These are phyloP conservation scores for Limnephilus auricula DNA, from an alignment of 2,888 invertebrate species.

Conservation along the genomic window DNA sequence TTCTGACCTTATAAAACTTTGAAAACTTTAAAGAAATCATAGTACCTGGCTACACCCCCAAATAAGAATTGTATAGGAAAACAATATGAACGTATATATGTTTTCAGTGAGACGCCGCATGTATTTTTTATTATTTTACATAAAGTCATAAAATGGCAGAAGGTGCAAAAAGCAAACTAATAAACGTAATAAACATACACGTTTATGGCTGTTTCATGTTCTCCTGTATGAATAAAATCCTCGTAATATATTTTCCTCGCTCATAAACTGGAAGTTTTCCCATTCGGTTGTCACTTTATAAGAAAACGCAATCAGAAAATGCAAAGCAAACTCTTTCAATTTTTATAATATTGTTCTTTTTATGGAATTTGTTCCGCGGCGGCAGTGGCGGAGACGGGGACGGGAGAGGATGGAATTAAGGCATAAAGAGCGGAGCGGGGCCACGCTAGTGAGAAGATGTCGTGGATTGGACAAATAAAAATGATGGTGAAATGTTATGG, in stretches of 20 bases:
- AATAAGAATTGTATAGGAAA: background rate
- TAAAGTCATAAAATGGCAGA: slow-evolving; percentile 19
- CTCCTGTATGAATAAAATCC: slow-evolving; percentile 41
- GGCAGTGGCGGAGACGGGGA: slow-evolving; percentile 19
- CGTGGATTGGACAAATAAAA: slow-evolving; percentile 45
- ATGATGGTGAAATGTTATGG: background rate
- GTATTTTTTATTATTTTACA: background rate
- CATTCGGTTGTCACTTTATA: slow-evolving; percentile 55
- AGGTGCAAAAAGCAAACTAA: slow-evolving; percentile 45
- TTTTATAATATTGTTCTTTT: slow-evolving; percentile 59
- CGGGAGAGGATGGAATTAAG: background rate
- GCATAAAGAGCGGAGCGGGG: slow-evolving; percentile 34
- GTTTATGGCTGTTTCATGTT: slow-evolving; percentile 40
- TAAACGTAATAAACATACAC: slow-evolving; percentile 43
- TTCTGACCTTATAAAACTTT: background rate
- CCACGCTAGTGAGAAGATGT: slow-evolving; percentile 3
- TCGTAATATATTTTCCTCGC: slow-evolving; percentile 45
- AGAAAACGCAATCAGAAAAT: slow-evolving; percentile 60
- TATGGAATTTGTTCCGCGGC: slow-evolving; percentile 50
- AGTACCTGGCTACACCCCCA: background rate
- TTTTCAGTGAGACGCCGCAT: background rate
- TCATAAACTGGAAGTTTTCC: slow-evolving; percentile 53
- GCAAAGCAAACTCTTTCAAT: slow-evolving; percentile 60
- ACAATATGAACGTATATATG: background rate
- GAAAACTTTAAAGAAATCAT: background rate